A percentile compares a stretch with the other conserved stretches of the same genome.
These are phyloP conservation scores for Gastrophryne carolinensis DNA, from an alignment of 2,797 vertebrate species.

Conservation along the genomic window DNA sequence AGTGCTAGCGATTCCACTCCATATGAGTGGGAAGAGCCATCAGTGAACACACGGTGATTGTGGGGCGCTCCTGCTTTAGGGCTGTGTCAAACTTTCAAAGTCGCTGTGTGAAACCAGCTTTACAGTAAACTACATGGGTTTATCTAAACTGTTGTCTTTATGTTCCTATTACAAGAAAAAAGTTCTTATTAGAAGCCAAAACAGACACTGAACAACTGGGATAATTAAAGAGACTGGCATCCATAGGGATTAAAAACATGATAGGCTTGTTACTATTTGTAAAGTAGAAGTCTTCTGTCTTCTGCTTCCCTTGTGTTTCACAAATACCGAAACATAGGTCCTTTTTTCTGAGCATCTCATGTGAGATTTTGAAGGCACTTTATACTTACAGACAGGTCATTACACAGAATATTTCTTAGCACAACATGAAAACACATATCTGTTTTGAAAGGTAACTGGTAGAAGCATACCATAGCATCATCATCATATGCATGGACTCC, in stretches of 20 bases:
- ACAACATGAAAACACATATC: no score
- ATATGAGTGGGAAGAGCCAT: no score
- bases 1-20: no score
- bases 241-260: conserved; percentile 55
- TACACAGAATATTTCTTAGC: neutral
- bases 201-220: conserved; percentile 36
- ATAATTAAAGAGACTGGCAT: conserved; percentile 49
- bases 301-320: neutral
- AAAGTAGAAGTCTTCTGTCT: neutral
- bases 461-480: no score
- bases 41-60: no score
- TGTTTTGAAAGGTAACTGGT: no score
- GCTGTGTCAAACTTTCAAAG: no score
- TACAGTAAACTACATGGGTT: no score
- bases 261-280: conserved; percentile 10
- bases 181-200: conserved; percentile 49
- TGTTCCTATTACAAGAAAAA: conserved; percentile 53
- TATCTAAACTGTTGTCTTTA: conserved; percentile 52
- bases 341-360: neutral
- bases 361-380: neutral
- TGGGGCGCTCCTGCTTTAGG: no score
- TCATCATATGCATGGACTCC: no score
- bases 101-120: no score
- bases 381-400: neutral
- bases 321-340: neutral